Evolutionary conservation across 2,888 invertebrate species (phyloP).

Genomic region (Heliconius charithonia): DNA sequence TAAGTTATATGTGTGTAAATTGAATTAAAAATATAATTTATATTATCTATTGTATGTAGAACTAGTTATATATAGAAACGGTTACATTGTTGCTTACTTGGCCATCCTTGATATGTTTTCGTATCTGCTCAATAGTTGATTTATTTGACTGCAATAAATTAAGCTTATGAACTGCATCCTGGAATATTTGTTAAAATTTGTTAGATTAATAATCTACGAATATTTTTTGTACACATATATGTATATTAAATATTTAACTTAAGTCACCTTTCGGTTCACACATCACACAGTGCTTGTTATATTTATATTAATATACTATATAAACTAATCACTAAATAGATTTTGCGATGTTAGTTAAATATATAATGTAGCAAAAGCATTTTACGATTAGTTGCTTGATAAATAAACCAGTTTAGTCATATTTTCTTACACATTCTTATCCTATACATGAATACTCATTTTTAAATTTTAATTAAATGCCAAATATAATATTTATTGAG

Average conservation of each 20-base stretch:
- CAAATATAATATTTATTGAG: not conserved
- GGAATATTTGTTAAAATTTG: slow-evolving; percentile 33
- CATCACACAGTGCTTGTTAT: no score
- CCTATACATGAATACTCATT: not conserved
- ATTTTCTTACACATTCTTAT: no score
- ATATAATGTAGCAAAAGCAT: not conserved
- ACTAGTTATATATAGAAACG: slow-evolving; percentile 6
- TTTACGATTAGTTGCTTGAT: slow-evolving; percentile 4
- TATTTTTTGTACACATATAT: no score
- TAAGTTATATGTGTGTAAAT: not conserved
- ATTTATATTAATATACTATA: no score
- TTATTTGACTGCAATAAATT: slow-evolving; percentile 90
- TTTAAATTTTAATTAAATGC: not conserved
- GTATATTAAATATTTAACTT: no score
- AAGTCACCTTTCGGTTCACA: no score
- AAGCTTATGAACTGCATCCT: slow-evolving; percentile 88
- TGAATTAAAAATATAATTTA: not conserved
- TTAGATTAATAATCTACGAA: no score
- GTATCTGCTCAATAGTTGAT: slow-evolving; percentile 80
- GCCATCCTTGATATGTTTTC: slow-evolving; percentile 65
- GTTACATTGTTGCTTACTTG: slow-evolving; percentile 60
- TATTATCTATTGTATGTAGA: not conserved
- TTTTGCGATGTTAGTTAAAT: not conserved
- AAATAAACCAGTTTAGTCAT: not conserved
- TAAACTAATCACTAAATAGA: no score